Base-by-base conservation (phyloP, 2,113 vertebrate species). In the Thalassoma bifasciatum region DNA sequence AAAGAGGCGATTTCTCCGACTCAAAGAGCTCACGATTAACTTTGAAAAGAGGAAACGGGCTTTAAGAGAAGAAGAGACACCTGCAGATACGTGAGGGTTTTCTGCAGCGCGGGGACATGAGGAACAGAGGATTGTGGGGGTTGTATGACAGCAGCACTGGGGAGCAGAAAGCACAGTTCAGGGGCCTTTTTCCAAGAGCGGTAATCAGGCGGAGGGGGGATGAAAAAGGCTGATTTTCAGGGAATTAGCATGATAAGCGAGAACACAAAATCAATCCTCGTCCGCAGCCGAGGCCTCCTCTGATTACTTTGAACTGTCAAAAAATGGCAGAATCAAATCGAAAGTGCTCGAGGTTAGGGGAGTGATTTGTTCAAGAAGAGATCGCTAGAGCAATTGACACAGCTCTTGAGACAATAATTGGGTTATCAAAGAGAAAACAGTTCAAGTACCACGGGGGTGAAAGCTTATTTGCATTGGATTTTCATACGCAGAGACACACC, bases 381-480 rank as follows among this genome's bases (percentile, higher is more conserved):
- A 99, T 98, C 96, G 97, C 97, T 97, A 93, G 96, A 97, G 97
- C 98, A 98, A 99, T 99, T 99, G 98, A 99, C 98, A 98, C 97
- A 99, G 97, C 97, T 98, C 97, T 99, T 96, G 96, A 99, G 96
- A 99, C 97, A 98, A 98, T 99, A 99, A 99, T 99, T 99, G 97
- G 97, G 98, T 99, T 99, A 99, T 99, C 98, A 99, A 99, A 99
- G 98, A 97, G 97, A 98, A 98, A 98, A 98, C 98, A 99, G 97
- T 99, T 98, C 97, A 97, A 98, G 97, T 98, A 99, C 96, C 96
- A 97, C 96, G 94, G 96, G 97, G 97, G 96, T 95, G 95, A 98
- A 97, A 96, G 93, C 96, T 96, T 96, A 99, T 99, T 99, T 98
- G 97, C 98, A 98, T 99, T 95, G 95, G 95, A 98, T 99, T 99